Evolutionary conservation across 2,888 invertebrate genomes (phyloP), one percentile per base, ranked within the genome.

Genomic region (Mythimna lalbum): DNA sequence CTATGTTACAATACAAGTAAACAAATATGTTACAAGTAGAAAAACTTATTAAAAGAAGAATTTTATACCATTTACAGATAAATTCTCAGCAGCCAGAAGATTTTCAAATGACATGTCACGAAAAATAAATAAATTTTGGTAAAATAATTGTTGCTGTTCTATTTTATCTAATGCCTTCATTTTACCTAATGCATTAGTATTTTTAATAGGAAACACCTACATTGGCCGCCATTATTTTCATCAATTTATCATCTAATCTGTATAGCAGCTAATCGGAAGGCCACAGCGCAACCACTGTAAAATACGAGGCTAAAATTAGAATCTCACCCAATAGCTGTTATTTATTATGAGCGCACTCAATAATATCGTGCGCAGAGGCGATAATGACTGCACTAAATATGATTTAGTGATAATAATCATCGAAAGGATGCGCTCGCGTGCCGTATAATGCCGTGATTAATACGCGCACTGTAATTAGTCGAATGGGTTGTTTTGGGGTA

Each of bases 341-440:
- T 92, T 91, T 91, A 92, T 90, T 87, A 85, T 87, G 87, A 85
- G 82, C 84, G 88, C 87, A 85, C 86, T 85, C 85, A 85, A 85
- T 85, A 85, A 86, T 85, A 85, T 84, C 84, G 84, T 83, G 87
- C 82, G 75, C 79, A 71, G 82, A 79, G 83, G 82, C 87, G 90
- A 90, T 93, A 93, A 93, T 92, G 92, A 93, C 92, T 89, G 89
- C 91, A 88, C 90, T 93, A 92, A 92, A 92, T 91, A 90, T 93
- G 92, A 93, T 93, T 93, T 91, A 92, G 90, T 87, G 88, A 86
- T 87, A 89, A 88, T 89, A 90, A 91, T 93, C 90, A 88, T 75
- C 61, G 81, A 84, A 89, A 88, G 87, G 88, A 87, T 86, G 88
- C 83, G 81, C 81, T 79, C 78, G 83, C 84, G 84, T 84, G 86